Evolutionary conservation across 2,113 vertebrate genomes (phyloP).

Genomic region (Donacobius atricapilla): DNA sequence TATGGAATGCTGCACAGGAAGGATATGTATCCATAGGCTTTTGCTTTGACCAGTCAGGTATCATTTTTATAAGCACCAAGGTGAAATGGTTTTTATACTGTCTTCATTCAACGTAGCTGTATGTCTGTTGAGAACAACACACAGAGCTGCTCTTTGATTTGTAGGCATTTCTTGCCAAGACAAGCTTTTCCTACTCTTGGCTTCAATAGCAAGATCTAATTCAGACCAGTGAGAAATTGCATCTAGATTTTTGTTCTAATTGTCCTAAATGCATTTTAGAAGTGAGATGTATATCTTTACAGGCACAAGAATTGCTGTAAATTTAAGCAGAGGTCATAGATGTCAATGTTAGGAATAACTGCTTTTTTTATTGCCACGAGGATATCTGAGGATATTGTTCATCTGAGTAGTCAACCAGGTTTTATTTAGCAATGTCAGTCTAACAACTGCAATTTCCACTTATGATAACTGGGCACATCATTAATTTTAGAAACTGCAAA

Average conservation of each 20-base stretch:
- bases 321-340: neutral
- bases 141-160: neutral
- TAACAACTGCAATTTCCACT: neutral
- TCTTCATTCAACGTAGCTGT: neutral
- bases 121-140: neutral
- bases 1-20: neutral
- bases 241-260: neutral
- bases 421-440: neutral
- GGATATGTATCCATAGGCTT: neutral
- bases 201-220: neutral
- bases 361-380: neutral
- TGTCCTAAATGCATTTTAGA: neutral
- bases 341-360: neutral
- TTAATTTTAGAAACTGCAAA: neutral
- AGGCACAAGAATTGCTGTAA: neutral
- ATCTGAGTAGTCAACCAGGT: neutral
- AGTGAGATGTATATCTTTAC: neutral
- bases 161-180: neutral
- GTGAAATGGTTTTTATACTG: neutral
- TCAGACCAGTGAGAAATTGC: neutral
- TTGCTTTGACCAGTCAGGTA: neutral
- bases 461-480: neutral
- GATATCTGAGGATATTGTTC: neutral
- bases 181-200: neutral
- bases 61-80: neutral